Evolutionary conservation across 2,797 vertebrate genomes (phyloP).

Genomic region (Limosa lapponica): DNA sequence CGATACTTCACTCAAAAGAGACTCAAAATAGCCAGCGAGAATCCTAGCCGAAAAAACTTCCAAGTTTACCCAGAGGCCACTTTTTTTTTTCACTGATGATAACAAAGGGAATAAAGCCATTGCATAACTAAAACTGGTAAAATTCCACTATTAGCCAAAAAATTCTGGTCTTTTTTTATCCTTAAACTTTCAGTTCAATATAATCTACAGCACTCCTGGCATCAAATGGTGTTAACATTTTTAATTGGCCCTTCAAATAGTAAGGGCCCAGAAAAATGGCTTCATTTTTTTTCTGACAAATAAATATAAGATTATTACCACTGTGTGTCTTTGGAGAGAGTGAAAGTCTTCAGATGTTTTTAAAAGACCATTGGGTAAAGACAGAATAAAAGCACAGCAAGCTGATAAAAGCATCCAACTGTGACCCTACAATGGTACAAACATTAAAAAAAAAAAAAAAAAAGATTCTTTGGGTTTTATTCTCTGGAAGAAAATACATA

Average conservation of each 20-base stretch:
- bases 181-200: not conserved
- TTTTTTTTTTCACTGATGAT: not conserved
- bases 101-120: not conserved
- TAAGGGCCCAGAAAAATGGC: constrained; percentile 11
- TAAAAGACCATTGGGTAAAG: constrained; percentile 39
- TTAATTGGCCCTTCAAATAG: not conserved
- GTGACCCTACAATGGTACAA: constrained; percentile 28
- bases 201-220: not conserved
- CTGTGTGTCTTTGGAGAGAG: not conserved
- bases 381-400: constrained; percentile 46
- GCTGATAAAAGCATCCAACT: constrained; percentile 43
- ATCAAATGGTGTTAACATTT: constrained; percentile 19
- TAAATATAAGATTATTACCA: constrained; percentile 39
- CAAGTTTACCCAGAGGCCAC: not conserved
- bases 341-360: constrained; percentile 41
- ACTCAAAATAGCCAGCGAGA: not conserved
- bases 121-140: not conserved
- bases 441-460: not conserved
- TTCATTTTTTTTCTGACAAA: constrained; percentile 13
- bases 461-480: not conserved
- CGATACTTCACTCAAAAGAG: not conserved
- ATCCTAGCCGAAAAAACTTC: not conserved
- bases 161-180: accelerated
- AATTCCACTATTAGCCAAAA: not conserved
- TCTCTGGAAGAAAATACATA: not conserved